Base-by-base conservation (phyloP, 2,888 invertebrate genomes). In the Entomobrya multifasciata region DNA sequence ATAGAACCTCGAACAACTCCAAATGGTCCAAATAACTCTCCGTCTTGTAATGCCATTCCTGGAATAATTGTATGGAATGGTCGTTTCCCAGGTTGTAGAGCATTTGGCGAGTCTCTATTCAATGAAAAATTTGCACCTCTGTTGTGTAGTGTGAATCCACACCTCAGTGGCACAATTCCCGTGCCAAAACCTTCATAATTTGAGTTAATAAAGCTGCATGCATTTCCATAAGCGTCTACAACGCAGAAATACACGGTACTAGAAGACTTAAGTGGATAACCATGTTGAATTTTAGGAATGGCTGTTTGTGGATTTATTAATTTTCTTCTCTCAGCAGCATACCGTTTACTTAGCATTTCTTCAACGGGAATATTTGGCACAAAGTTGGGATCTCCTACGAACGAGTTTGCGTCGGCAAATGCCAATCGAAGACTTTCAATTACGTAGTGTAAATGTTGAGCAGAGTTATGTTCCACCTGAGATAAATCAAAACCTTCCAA, bases 151-250 rank as follows among this genome's bases (percentile, higher is more conserved):
- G 92, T 92, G 87, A 93, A 93, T 0, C 93, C 93, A 90, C 93
- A 92, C 0, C 92, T 92, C 55, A 92, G 90, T 0, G 93, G 93
- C 8, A 93, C 92, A 60, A 93, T 91, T 0, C 92, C 92, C 0
- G 92, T 92, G 5, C 93, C 93, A 90, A 93, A 93, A 13, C 92
- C 92, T 88, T 90, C 90, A 89, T 91, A 93, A 88, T 92, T 92
- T 83, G 92, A 92, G 90, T 92, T 92, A 76, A 93, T 93, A 87
- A 93, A 93, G 15, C 93, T 93, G 88, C 93, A 93, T 0, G 93
- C 93, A 88, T 93, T 93, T 41, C 93, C 93, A 8, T 92, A 89
- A 0, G 87, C 89, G 87, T 93, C 93, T 5, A 92, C 91, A 11
- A 92, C 92, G 20, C 92, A 92, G 85, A 93, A 92, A 89, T 93